Conservation (phyloP, 2,797 vertebrate species). For the Trematocara caparti region DNA sequence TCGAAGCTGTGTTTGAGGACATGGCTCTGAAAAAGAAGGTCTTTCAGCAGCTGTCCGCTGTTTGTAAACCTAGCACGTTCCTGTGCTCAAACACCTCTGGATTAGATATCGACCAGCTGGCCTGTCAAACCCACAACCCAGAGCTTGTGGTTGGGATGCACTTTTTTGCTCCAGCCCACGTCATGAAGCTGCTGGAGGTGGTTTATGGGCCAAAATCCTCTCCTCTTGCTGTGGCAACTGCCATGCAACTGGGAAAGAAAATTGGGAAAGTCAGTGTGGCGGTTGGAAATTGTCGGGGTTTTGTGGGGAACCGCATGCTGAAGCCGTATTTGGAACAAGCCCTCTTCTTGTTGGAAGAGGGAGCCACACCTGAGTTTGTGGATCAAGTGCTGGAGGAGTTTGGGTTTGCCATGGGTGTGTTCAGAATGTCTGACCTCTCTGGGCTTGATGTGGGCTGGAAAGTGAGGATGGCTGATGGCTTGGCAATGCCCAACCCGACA, state of each 20-base stretch:
- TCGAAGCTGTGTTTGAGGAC: slow-evolving; percentile 94
- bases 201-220: slow-evolving; percentile 80
- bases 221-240: slow-evolving; percentile 80
- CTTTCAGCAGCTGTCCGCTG: slow-evolving; percentile 80
- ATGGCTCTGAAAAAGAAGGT: slow-evolving; percentile 84
- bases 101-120: slow-evolving; percentile 84
- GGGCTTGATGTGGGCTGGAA: slow-evolving; percentile 92
- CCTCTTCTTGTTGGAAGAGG: slow-evolving; percentile 88
- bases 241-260: slow-evolving; percentile 82
- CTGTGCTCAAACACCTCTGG: slow-evolving; percentile 89
- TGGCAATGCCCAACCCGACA: slow-evolving; percentile 59
- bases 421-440: slow-evolving; percentile 85
- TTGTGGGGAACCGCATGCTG: slow-evolving; percentile 92
- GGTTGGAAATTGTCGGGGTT: slow-evolving; percentile 89
- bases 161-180: slow-evolving; percentile 91
- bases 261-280: slow-evolving; percentile 86
- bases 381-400: slow-evolving; percentile 87
- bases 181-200: slow-evolving; percentile 91
- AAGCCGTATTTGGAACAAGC: slow-evolving; percentile 76
- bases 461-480: slow-evolving; percentile 73
- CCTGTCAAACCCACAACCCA: slow-evolving; percentile 74
- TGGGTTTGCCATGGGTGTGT: slow-evolving; percentile 88
- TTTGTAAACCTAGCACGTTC: slow-evolving; percentile 80
- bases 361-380: slow-evolving; percentile 82
- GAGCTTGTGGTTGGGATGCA: slow-evolving; percentile 89